Evolutionary conservation across 2,888 invertebrate genomes (phyloP).

Genomic region (Hoplodrina ambigua): DNA sequence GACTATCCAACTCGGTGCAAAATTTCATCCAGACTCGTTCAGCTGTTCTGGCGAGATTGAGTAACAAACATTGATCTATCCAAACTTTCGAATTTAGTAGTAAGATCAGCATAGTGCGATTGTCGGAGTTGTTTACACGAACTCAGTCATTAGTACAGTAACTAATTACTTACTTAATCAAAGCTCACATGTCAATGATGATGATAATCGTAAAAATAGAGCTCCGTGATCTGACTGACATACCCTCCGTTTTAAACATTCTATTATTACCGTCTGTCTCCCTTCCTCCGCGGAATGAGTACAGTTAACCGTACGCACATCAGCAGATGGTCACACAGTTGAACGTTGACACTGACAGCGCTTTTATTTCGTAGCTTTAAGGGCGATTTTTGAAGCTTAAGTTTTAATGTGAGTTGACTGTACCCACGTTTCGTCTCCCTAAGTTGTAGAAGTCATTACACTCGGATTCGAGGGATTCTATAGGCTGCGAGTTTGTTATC

Average conservation of each 20-base stretch:
- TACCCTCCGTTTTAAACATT: constrained; percentile 43
- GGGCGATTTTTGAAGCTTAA: not conserved
- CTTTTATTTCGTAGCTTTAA: not conserved
- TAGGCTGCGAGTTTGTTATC: constrained; percentile 49
- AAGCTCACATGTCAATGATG: constrained; percentile 15
- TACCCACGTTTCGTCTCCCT: constrained; percentile 33
- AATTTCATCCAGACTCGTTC: too few species aligned
- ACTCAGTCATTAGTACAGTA: not conserved
- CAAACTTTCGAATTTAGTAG: too few species aligned
- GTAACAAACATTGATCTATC: too few species aligned
- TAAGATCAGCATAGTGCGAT: too few species aligned
- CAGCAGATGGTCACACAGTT: not conserved
- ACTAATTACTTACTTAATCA: constrained; percentile 14
- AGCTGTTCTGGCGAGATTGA: too few species aligned
- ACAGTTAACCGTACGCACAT: not conserved
- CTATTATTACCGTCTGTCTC: constrained; percentile 52
- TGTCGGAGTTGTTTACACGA: not conserved
- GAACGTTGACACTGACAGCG: not conserved
- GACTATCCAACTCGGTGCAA: too few species aligned
- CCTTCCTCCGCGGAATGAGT: constrained; percentile 17
- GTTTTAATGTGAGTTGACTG: not conserved
- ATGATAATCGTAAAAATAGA: constrained; percentile 42
- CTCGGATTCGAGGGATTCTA: constrained; percentile 38
- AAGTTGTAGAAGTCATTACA: constrained; percentile 58
- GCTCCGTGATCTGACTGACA: constrained; percentile 39